Base-by-base conservation (phyloP, 2,113 vertebrate species). In the Oreochromis tanganicae region DNA sequence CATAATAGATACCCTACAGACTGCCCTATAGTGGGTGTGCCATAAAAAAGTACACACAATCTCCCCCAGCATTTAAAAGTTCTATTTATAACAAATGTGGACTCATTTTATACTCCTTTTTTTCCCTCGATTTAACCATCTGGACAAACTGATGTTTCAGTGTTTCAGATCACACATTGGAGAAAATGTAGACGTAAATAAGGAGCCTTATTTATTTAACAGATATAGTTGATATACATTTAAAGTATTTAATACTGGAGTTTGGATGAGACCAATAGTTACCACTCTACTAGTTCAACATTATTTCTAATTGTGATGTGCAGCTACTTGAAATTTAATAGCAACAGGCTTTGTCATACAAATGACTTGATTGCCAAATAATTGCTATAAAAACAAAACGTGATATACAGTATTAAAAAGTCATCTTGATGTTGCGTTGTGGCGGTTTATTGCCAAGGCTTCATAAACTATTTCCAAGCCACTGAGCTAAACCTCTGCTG, bases 1-100 rank as follows among this genome's bases (percentile, higher is more conserved):
- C 41, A 87, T 88, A 88, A 88, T 71, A 84, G 19, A 87, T 83
- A 79, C 81, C 87, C 84, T 87, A 36, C 85, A 84, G 79, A 88
- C 71, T 80, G 16, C n/a, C 14, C 50, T 57, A 66, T 82, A 48
- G 85, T 90, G 57, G 75, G 81, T 82, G 55, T 68, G 54, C 59
- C n/a, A 79, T 32, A 57, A 14, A 81, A 87, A 88, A 19, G 4
- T 16, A 55, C 13, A 82, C 34, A 73, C 56, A 80, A 43, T 32
- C 24, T 86, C 11, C 3, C 61, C 36, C 29, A 73, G 63, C 55
- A 87, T 81, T 84, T 52, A 59, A 73, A 93, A 73, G 29, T 55
- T 41, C 24, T 46, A 55, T 80, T 66, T 81, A 86, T 82, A 55
- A 29, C 4, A n/a, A 63, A 52, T 82, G 55, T 36, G 9, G 54